phyloP scores from a whole-genome alignment of 2,113 vertebrate genomes.

The Lycaon pictus region DNA sequence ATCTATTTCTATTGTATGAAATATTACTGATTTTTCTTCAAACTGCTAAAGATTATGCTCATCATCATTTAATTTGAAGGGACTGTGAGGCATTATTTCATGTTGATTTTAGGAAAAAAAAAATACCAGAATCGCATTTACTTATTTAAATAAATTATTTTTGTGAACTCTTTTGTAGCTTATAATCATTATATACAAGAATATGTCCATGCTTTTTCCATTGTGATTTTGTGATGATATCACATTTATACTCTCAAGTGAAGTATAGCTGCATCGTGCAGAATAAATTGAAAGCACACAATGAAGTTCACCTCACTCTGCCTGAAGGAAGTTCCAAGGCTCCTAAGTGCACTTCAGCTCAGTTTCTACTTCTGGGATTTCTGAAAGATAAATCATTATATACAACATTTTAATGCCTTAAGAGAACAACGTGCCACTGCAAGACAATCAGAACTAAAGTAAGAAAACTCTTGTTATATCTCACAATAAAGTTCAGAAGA shows the following conservation, averaged over 20 bases:
- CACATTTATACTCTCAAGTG: background rate
- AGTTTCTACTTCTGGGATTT: background rate
- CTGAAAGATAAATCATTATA: conserved; percentile 52
- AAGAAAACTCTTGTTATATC: background rate
- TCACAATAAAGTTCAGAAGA: background rate
- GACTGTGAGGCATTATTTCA: background rate
- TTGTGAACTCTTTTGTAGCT: background rate
- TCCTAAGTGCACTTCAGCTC: background rate
- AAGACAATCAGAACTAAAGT: background rate
- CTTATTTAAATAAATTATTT: background rate
- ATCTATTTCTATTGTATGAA: background rate
- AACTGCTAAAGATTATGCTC: background rate
- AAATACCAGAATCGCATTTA: background rate
- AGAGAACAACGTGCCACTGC: background rate
- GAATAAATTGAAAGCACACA: conserved; percentile 4
- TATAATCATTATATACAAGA: background rate
- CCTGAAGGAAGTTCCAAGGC: conserved; percentile 12
- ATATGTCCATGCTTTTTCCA: accelerated
- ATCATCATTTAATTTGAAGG: background rate
- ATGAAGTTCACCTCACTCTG: background rate
- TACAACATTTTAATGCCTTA: conserved; percentile 15
- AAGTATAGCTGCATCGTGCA: background rate
- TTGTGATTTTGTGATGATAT: background rate
- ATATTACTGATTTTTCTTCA: background rate
- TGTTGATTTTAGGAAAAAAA: background rate